phyloP scores from a whole-genome alignment of 64 coral and sea anemone genomes.

The Montipora efflorescens region DNA sequence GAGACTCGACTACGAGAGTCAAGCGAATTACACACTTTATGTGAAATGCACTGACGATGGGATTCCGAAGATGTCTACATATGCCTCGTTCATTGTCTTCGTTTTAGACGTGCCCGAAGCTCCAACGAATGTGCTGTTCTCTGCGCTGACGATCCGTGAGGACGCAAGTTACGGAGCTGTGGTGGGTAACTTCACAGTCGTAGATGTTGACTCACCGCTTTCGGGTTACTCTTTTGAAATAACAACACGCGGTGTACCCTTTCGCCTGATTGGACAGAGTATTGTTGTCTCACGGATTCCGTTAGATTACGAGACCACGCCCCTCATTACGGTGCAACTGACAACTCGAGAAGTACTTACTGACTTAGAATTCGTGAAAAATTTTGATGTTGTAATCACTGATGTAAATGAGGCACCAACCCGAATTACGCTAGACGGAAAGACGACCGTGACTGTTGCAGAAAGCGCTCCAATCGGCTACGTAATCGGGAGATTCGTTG shows the following conservation, averaged over 20 bases:
- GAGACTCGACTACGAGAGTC: conserved; percentile 69
- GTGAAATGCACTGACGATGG: conserved; percentile 83
- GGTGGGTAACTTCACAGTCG: conserved; percentile 55
- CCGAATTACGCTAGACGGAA: conserved; percentile 74
- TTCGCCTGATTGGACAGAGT: conserved; percentile 57
- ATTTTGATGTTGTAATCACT: conserved; percentile 70
- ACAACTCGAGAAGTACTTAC: conserved; percentile 77
- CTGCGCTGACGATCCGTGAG: conserved; percentile 64
- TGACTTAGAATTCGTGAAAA: conserved; percentile 67
- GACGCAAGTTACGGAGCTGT: conserved; percentile 48
- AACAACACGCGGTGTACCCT: conserved; percentile 81
- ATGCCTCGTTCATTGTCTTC: conserved; percentile 56
- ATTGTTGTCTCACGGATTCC: conserved; percentile 81
- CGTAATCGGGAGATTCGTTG: conserved; percentile 48
- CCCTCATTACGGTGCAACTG: conserved; percentile 79
- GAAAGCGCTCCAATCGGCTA: conserved; percentile 55
- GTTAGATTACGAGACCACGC: conserved; percentile 82
- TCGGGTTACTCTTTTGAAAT: conserved; percentile 75
- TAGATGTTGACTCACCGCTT: conserved; percentile 65
- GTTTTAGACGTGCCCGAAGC: conserved; percentile 85
- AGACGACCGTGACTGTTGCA: conserved; percentile 43
- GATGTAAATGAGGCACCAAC: conserved; percentile 82
- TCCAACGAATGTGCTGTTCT: conserved; percentile 65
- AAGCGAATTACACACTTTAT: conserved; percentile 66
- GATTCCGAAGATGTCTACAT: conserved; percentile 62